Base-by-base conservation (phyloP, 2,113 vertebrate genomes). In the Corydoras sp. region DNA sequence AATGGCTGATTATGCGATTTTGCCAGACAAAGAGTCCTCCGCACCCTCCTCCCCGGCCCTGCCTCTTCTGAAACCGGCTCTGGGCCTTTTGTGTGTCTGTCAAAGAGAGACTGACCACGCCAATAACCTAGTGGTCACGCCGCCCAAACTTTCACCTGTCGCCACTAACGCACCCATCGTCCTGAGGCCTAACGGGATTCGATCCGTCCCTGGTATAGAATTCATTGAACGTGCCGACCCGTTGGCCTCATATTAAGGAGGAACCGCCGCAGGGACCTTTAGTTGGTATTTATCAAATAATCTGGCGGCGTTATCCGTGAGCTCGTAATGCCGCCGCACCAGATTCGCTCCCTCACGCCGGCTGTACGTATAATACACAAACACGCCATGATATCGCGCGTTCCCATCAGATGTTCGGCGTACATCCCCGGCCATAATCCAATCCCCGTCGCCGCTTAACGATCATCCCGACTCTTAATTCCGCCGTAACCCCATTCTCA, bases 141-240 rank as follows among this genome's bases (percentile, higher is more conserved):
- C 69, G 35, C 12, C 62, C 71, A 14, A 74, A 81, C 79, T 84
- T 83, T 87, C 79, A 88, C 85, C 83, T 86, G 85, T 69, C 51
- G 14, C 59, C 35, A 2, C 35, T 43, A 43, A 43, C 7, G 35
- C 35, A 43, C 35, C 4, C 35, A 43, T 43, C 35, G 7, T 43
- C 35, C 35, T 43, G 35, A 43, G 35, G 35, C 35, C 35, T 8
- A 43, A 4, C 7, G 35, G 35, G 35, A 43, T 43, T 43, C 7
- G 7, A 2, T 43, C 7, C 35, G 7, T 43, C 35, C 7, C 18
- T 24, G 18, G 18, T 24, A 24, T 24, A 24, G 18, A 24, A 24
- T 24, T 24, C 18, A 24, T 24, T 24, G 2, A 24, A 24, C 18
- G 18, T 24, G 18, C 18, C 1, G 18, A 24, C 18, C 18, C 18